Base-by-base conservation (phyloP, 2,113 vertebrate species). In the Eudyptes chrysolophus region DNA sequence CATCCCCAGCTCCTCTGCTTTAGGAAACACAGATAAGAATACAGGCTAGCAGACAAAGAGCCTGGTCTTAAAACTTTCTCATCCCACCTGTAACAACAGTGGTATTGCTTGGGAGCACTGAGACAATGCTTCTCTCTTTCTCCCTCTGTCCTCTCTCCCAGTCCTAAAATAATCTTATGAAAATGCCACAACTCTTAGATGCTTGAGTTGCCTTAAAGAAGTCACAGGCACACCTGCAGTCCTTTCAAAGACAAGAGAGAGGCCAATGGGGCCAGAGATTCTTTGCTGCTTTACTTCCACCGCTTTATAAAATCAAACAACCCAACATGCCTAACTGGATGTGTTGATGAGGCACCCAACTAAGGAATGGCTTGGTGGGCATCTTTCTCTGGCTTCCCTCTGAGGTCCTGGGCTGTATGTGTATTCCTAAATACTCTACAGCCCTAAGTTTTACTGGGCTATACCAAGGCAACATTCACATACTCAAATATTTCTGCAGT, bases 161-260 rank as follows among this genome's bases (percentile, higher is more conserved):
- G 46, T 90, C 75, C 72, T 87, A 94, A 97, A 95, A 92, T 74
- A 92, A 75, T 55, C 60, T 82, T 71, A 69, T 3, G 55, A 79
- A 94, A 96, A 96, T 71, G 52, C 55, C 92, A 88, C 71, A 93
- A 70, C 51, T 68, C 81, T 72, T 19, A 46, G 42, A 92, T 60
- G 40, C 46, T 46, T 66, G 21, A 74, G 69, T 27, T 81, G 75
- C 85, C 82, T 68, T 85, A 78, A 65, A 83, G 60, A 93, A 84
- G 68, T 62, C 69, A 75, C 38, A 75, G 38, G 36, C 71, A 93
- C 21, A 48, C 24, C n/a, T 32, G 32, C 38, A 86, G 46, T 29
- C 70, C 42, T 70, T 92, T 83, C 71, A 60, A 85, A 83, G 46
- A 13, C 17, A 60, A 48, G 19, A 66, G 19, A 22, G 29, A 74